Base-by-base conservation (phyloP, 2,797 vertebrate genomes). In the Tarsius wallacei region DNA sequence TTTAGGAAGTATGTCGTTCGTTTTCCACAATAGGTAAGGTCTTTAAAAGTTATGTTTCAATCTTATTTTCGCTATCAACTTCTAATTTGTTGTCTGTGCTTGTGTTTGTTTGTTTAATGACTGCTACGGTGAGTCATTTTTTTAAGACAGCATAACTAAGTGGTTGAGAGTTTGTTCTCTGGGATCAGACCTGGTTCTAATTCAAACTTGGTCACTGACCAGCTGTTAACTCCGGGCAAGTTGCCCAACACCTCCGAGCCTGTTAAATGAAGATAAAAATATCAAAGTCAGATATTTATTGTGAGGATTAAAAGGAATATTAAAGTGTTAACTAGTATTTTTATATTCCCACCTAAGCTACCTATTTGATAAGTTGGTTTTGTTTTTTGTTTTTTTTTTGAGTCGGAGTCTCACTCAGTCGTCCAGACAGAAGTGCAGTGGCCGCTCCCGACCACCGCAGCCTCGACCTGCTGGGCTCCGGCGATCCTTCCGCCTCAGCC, bases 281-380 rank as follows among this genome's bases (percentile, higher is more conserved):
- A 66, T 16, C n/a, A 88, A 86, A 83, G 8, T 94, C 80, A 74
- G n/a, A 86, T 24, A 83, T 51, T 16, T 74, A 73, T 71, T 68
- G 28, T 73, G 47, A 85, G 26, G 16, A 84, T 84, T 81, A 53
- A 91, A 85, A 88, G 5, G 77, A 16, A 33, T 49, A 70, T 76
- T 76, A 8, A 89, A 59, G 70, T 73, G 31, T 51, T 90, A 87
- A 78, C 19, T 68, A 51, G 33, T n/a, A 80, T 91, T 93, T 83
- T 94, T 78, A 55, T 73, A 82, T 71, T 66, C 10, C 36, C 15
- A 55, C 22, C 57, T 86, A 91, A 77, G 68, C 5, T 84, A 86
- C 36, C 61, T 93, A 15, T 80, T 97, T 64, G 31, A 47, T 81
- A 76, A 88, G 55, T 36, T 87, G 14, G n/a, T n/a, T n/a, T n/a